Percentiles rank a stretch among this genome's conserved stretches.
phyloP scores from a whole-genome alignment of 2,888 invertebrate species.

The Diachrysia chrysitis region DNA sequence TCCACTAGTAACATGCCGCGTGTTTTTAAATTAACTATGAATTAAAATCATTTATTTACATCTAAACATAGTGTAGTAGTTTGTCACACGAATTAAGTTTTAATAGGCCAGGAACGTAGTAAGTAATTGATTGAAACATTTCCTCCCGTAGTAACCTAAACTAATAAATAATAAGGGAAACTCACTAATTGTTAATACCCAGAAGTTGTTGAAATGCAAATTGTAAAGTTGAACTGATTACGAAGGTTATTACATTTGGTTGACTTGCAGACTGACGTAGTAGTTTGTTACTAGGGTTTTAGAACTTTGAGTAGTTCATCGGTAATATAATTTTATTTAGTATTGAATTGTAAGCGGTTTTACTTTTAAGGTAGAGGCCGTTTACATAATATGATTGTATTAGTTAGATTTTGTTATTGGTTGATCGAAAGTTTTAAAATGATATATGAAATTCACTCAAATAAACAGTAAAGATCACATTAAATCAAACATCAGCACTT shows the following conservation, averaged over 20 bases:
- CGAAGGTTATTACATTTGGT: slow-evolving; percentile 37
- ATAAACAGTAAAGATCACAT: too few species aligned
- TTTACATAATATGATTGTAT: too few species aligned
- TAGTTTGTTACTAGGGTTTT: not conserved
- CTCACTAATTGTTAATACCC: slow-evolving; percentile 33
- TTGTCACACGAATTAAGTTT: not conserved
- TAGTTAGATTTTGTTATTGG: too few species aligned
- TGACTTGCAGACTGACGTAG: slow-evolving; percentile 27
- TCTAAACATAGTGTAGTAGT: not conserved
- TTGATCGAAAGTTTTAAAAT: too few species aligned
- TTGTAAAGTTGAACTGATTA: slow-evolving; percentile 41
- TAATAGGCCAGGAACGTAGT: not conserved
- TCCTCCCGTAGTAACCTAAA: slow-evolving; percentile 2
- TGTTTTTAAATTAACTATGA: not conserved
- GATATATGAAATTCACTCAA: too few species aligned
- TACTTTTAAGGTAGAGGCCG: too few species aligned
- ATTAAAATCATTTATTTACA: not conserved
- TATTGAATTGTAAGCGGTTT: too few species aligned
- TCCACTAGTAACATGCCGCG: not conserved
- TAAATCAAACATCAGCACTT: not conserved
- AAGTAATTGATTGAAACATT: slow-evolving; percentile 14
- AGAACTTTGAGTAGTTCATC: too few species aligned
- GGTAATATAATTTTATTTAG: too few species aligned
- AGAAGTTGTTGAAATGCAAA: slow-evolving; percentile 40
- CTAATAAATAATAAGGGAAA: slow-evolving; percentile 20